Conservation (phyloP, 2,888 invertebrate genomes). For the Invenusta paracnida region DNA sequence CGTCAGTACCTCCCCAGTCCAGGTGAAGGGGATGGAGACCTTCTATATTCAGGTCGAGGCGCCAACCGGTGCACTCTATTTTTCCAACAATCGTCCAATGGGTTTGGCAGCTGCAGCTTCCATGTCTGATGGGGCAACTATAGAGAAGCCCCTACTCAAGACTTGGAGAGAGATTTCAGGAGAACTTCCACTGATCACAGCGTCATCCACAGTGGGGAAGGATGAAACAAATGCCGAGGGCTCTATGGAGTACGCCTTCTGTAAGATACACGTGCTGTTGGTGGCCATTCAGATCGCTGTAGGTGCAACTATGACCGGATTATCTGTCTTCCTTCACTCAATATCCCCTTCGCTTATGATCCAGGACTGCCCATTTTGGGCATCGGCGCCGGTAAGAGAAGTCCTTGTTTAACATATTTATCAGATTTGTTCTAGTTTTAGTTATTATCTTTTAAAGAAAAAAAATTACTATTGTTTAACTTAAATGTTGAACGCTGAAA, state of each 20-base stretch:
- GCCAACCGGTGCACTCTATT: not conserved
- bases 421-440: too few species aligned
- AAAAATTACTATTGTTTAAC: too few species aligned
- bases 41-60: not conserved
- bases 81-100: not conserved
- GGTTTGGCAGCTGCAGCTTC: too few species aligned
- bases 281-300: conserved; percentile 1
- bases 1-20: not conserved
- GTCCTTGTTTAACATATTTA: too few species aligned
- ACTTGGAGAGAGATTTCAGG: too few species aligned
- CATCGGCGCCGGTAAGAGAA: not conserved
- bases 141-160: too few species aligned
- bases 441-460: too few species aligned
- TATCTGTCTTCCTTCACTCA: not conserved
- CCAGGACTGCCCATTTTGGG: not conserved
- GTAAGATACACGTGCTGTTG: conserved; percentile 9
- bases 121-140: not conserved
- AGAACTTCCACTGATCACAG: not conserved
- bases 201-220: not conserved
- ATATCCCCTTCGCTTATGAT: not conserved
- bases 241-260: not conserved
- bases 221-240: too few species aligned
- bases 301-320: conserved; percentile 22
- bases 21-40: not conserved
- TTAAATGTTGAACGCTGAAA: too few species aligned